These are phyloP conservation scores for Achroia grisella DNA, from an alignment of 1,140 invertebrate species.

Conservation along the genomic window DNA sequence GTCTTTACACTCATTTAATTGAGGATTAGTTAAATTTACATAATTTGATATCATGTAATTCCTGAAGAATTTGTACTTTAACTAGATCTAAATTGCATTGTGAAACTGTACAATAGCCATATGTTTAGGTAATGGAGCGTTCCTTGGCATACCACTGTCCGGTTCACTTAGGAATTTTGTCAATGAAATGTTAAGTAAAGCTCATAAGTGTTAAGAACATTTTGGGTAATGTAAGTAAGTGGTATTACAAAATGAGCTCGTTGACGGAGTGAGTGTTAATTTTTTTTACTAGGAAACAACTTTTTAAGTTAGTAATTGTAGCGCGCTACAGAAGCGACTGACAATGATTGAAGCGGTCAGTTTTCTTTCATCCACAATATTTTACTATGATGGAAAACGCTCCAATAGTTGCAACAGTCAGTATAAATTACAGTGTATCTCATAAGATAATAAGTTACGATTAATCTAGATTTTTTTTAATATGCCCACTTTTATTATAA, in stretches of 20 bases:
- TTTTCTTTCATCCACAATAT: conserved; percentile 75
- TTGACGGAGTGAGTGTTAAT: conserved; percentile 63
- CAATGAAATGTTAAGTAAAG: conserved; percentile 57
- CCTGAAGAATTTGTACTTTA: conserved; percentile 72
- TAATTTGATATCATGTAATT: conserved; percentile 66
- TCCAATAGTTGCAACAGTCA: conserved; percentile 66
- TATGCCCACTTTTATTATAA: conserved; percentile 74
- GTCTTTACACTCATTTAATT: conserved; percentile 66
- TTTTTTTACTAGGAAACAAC: conserved; percentile 60
- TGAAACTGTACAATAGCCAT: conserved; percentile 70
- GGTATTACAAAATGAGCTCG: conserved; percentile 61
- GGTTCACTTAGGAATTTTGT: conserved; percentile 51
- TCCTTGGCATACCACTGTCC: conserved; percentile 47
- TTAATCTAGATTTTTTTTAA: conserved; percentile 73
- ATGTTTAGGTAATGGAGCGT: conserved; percentile 63
- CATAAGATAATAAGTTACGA: conserved; percentile 70
- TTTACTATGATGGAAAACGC: conserved; percentile 58
- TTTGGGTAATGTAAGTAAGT: conserved; percentile 65
- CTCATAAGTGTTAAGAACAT: conserved; percentile 65
- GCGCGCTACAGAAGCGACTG: conserved; percentile 63
- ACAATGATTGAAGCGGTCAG: conserved; percentile 60
- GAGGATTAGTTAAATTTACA: conserved; percentile 69
- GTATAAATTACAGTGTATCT: conserved; percentile 73
- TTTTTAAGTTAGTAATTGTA: conserved; percentile 71
- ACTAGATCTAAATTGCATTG: conserved; percentile 72